phyloP scores from a whole-genome alignment of 2,797 vertebrate species.

The Decapterus maruadsi region DNA sequence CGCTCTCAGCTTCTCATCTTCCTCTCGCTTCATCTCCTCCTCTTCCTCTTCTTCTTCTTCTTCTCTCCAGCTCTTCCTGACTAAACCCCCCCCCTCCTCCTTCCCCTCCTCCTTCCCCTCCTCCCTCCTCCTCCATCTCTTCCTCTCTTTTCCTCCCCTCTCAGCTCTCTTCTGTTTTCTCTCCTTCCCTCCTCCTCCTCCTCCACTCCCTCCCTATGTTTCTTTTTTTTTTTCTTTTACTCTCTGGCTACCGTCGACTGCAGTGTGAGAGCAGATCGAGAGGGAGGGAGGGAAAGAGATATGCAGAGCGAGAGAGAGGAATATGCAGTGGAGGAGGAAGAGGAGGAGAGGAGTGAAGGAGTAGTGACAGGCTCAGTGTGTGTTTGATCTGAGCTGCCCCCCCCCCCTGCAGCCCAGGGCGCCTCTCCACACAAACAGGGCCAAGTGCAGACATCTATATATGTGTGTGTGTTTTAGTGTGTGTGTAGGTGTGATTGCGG shows the following conservation, averaged over 20 bases:
- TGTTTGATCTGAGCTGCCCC: slow-evolving; percentile 65
- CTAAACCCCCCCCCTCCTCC: neutral
- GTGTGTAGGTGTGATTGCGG: slow-evolving; percentile 31
- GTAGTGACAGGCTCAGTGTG: slow-evolving; percentile 56
- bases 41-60: slow-evolving; percentile 4
- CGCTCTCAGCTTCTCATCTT: slow-evolving; percentile 21
- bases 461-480: slow-evolving; percentile 19
- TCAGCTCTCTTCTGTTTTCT: slow-evolving; percentile 31
- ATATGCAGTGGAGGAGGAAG: neutral
- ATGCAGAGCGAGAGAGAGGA: slow-evolving; percentile 37
- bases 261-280: slow-evolving; percentile 57
- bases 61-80: slow-evolving; percentile 49
- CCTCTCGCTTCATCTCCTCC: slow-evolving; percentile 30
- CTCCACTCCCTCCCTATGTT: neutral
- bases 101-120: neutral
- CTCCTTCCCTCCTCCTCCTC: neutral
- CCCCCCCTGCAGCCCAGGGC: slow-evolving; percentile 42
- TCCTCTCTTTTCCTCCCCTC: slow-evolving; percentile 40
- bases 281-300: slow-evolving; percentile 8
- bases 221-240: slow-evolving; percentile 44
- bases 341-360: slow-evolving; percentile 30
- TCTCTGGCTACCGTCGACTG: slow-evolving; percentile 56
- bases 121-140: slow-evolving; percentile 13
- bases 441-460: slow-evolving; percentile 51
- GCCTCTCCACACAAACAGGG: slow-evolving; percentile 56